Base-by-base conservation (phyloP, 2,797 vertebrate genomes). In the Spondyliosoma cantharus region DNA sequence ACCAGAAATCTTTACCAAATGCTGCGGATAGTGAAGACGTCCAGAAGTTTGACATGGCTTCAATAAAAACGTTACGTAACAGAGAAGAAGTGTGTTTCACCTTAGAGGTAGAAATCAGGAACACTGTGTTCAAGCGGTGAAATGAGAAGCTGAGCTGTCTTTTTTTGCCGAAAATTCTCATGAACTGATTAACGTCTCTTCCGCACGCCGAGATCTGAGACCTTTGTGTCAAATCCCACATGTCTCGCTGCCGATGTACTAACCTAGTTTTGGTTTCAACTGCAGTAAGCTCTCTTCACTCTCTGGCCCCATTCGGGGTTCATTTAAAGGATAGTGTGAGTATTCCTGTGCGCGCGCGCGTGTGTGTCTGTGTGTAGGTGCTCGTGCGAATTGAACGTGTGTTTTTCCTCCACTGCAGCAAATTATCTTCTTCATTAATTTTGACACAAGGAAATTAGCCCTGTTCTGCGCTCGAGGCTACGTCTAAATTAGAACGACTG, bases 361-460 rank as follows among this genome's bases (percentile, higher is more conserved):
- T 32, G 25, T 58, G 49, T 76, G 61, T 67, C 58, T 71, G 81
- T 32, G 19, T 29, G 29, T 54, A 69, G 62, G 76, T 65, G 37
- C 25, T 27, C 11, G 53, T 74, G 74, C 1, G 3, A 46, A 46
- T 12, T 53, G 58, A 52, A 24, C 80, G 83, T 79, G 82, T 73
- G 76, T 75, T 81, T 81, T 84, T 89, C 43, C 74, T 67, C 61
- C 74, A 75, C 75, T 90, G 87, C 76, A 85, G 74, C 87, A 91
- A 93, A 94, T 94, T 89, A 93, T 93, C 90, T 85, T 92, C 86
- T 91, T 90, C 91, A 94, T 93, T 94, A 93, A 93, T 93, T 94
- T 92, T 50, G 87, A 91, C 92, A 87, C 46, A 12, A 86, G 92
- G 89, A 93, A 93, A 94, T 94, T 86, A 90, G 87, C 84, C 82